Conservation (phyloP, 2,797 vertebrate genomes). For the Pangasius larnaudii region DNA sequence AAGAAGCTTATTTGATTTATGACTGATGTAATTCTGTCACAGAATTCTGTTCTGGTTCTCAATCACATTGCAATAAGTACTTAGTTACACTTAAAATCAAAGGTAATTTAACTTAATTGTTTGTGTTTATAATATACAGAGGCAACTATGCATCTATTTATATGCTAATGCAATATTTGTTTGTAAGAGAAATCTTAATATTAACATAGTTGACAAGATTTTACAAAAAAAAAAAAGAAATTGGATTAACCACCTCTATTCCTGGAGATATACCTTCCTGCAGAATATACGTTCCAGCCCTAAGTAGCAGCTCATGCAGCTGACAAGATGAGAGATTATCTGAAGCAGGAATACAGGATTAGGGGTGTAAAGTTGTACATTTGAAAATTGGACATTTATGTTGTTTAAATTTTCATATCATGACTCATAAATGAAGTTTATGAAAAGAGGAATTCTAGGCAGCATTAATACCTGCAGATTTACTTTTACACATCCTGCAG, state of each 20-base stretch:
- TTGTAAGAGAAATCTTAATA: not conserved
- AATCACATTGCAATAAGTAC: not conserved
- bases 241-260: not conserved
- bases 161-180: not conserved
- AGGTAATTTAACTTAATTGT: not conserved
- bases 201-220: not conserved
- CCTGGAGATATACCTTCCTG: not conserved
- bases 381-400: not conserved
- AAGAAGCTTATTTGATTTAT: not conserved
- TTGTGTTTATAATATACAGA: not conserved
- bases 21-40: not conserved
- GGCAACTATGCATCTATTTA: not conserved
- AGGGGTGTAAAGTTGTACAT: not conserved
- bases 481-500: slow-evolving; percentile 27
- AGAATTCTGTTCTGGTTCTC: not conserved
- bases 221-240: not conserved
- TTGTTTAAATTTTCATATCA: not conserved
- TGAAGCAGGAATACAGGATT: not conserved
- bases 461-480: not conserved
- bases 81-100: not conserved
- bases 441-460: not conserved
- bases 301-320: not conserved
- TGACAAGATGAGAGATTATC: not conserved
- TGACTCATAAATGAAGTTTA: not conserved
- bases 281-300: not conserved